Conservation (phyloP, 2,888 invertebrate genomes). For the Hesperia comma region DNA sequence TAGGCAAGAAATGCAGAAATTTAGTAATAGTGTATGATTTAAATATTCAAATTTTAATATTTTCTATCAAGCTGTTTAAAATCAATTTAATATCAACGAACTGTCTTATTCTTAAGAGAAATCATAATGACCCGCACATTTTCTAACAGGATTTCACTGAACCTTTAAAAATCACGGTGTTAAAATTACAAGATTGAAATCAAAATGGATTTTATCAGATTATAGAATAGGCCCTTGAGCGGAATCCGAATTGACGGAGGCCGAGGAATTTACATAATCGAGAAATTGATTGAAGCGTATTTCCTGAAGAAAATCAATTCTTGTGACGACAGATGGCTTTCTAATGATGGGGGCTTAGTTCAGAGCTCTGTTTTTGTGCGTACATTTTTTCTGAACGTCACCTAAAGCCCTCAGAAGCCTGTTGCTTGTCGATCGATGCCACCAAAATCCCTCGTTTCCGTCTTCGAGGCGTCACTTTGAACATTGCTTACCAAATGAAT, state of each 20-base stretch:
- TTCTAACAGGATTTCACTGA: slow-evolving; percentile 12
- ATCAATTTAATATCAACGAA: background rate
- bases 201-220: slow-evolving; percentile 63
- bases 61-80: background rate
- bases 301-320: slow-evolving; percentile 69
- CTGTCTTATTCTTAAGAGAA: slow-evolving; percentile 10
- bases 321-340: slow-evolving; percentile 65
- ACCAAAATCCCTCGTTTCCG: slow-evolving; percentile 8
- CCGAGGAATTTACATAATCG: slow-evolving; percentile 74
- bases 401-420: slow-evolving; percentile 39
- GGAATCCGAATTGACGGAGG: slow-evolving; percentile 63
- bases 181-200: slow-evolving; percentile 61
- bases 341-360: slow-evolving; percentile 60
- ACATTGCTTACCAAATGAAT: background rate
- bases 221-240: slow-evolving; percentile 53
- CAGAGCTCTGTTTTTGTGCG: slow-evolving; percentile 51
- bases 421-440: slow-evolving; percentile 43
- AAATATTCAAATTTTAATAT: too few relatives aligned
- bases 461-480: slow-evolving; percentile 12
- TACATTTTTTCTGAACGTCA: slow-evolving; percentile 38
- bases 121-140: slow-evolving; percentile 32
- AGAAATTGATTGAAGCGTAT: slow-evolving; percentile 79
- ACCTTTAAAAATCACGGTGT: slow-evolving; percentile 54
- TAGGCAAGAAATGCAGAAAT: too few relatives aligned
- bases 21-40: too few relatives aligned